Percentiles rank a stretch among this genome's conserved stretches.
These are phyloP conservation scores for Mythimna ferrago DNA, from an alignment of 2,888 invertebrate species.

Conservation along the genomic window DNA sequence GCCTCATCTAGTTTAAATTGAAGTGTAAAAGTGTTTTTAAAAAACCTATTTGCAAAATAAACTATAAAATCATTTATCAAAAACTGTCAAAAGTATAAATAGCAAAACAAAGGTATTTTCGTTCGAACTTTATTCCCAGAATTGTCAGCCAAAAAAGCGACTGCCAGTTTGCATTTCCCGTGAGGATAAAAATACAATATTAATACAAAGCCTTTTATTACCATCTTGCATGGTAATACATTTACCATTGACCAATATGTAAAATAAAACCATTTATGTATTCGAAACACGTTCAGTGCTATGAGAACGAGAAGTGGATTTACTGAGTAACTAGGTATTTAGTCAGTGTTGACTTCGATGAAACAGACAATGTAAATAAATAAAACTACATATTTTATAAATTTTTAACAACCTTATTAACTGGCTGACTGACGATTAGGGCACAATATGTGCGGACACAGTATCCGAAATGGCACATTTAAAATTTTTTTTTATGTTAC, in stretches of 20 bases:
- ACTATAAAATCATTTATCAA: too few species aligned
- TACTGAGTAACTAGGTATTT: conserved; percentile 12
- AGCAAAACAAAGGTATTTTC: conserved; percentile 4
- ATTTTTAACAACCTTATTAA: neutral
- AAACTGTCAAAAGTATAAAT: conserved; percentile 6
- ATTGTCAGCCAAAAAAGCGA: conserved; percentile 24
- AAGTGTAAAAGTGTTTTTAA: too few species aligned
- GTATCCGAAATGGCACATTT: too few species aligned
- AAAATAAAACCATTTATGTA: conserved; percentile 23
- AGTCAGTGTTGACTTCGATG: conserved; percentile 12
- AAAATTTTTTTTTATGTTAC: too few species aligned
- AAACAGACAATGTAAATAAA: neutral
- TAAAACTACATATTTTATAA: too few species aligned
- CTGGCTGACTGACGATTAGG: too few species aligned
- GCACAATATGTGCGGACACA: too few species aligned
- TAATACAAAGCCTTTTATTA: conserved; percentile 41
- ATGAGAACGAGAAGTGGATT: conserved; percentile 39
- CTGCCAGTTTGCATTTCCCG: conserved; percentile 43
- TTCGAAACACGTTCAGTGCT: conserved; percentile 30
- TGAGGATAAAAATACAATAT: conserved; percentile 40
- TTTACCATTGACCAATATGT: conserved; percentile 51
- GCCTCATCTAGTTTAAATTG: too few species aligned
- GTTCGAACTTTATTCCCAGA: conserved; percentile 19
- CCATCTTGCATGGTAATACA: conserved; percentile 44
- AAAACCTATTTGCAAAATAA: too few species aligned